These are phyloP conservation scores for Myotis davidii DNA, from an alignment of 2,113 vertebrate species.

Conservation along the genomic window DNA sequence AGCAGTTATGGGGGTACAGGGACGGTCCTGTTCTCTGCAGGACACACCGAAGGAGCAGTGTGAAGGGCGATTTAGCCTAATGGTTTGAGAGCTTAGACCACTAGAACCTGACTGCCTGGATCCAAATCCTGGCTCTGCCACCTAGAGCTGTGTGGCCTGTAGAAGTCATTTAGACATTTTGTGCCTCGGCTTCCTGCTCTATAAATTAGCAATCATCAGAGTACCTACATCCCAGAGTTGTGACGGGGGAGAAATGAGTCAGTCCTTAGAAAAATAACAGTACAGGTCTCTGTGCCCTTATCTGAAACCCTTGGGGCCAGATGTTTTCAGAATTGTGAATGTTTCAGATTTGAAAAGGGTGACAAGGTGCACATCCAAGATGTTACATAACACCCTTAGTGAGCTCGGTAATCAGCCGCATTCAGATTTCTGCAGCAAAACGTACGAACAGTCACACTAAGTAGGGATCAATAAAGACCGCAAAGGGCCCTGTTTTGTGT, in stretches of 20 bases:
- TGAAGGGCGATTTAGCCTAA: neutral
- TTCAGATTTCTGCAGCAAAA: conserved; percentile 56
- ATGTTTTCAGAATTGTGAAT: conserved; percentile 28
- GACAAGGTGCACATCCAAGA: neutral
- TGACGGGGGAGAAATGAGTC: conserved; percentile 25
- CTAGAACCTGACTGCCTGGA: neutral
- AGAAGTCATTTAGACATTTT: conserved; percentile 5
- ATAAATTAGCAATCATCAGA: conserved; percentile 37
- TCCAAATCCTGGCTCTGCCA: conserved; percentile 12
- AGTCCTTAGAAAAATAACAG: conserved; percentile 45
- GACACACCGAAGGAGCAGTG: neutral
- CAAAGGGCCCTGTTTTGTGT: conserved; percentile 30
- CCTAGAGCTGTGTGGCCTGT: neutral
- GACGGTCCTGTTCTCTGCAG: neutral
- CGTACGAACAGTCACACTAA: neutral
- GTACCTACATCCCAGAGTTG: neutral
- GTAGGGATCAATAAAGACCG: conserved; percentile 29
- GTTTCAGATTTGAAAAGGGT: conserved; percentile 57
- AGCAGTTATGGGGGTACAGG: neutral
- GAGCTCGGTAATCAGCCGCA: conserved; percentile 37
- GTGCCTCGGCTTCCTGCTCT: neutral
- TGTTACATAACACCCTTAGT: conserved; percentile 66
- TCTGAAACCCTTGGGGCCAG: conserved; percentile 44
- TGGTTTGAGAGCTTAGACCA: neutral
- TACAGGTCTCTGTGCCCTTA: conserved; percentile 8